These are phyloP conservation scores for Rhinogobius similis DNA, from an alignment of 2,113 vertebrate species.

Conservation along the genomic window DNA sequence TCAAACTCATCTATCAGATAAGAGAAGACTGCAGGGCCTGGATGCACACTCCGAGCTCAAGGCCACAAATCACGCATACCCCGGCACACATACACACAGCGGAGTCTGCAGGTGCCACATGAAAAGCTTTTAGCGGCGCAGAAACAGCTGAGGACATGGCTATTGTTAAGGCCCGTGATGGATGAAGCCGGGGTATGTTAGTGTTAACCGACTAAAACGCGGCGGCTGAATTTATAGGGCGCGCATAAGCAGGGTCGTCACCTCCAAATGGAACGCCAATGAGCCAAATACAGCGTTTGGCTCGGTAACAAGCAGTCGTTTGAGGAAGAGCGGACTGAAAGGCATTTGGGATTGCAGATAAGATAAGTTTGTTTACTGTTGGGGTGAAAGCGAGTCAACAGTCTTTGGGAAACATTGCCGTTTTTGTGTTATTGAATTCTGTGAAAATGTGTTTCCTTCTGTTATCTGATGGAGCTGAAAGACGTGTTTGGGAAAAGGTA, in stretches of 20 bases:
- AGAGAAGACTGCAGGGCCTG: constrained; percentile 48
- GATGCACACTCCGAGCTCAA: constrained; percentile 20
- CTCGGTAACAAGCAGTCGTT: constrained; percentile 88
- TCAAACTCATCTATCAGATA: constrained; percentile 81
- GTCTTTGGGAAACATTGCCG: neutral
- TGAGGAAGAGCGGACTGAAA: constrained; percentile 50
- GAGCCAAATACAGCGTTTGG: constrained; percentile 84
- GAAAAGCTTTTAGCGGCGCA: constrained; percentile 83
- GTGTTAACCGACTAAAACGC: constrained; percentile 82
- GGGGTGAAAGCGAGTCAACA: neutral
- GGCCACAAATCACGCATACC: constrained; percentile 14
- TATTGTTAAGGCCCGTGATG: constrained; percentile 84
- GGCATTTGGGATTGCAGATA: neutral
- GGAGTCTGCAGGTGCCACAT: constrained; percentile 75
- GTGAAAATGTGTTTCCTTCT: neutral
- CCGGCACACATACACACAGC: neutral
- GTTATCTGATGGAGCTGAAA: neutral
- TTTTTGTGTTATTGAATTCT: neutral
- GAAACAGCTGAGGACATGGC: constrained; percentile 74
- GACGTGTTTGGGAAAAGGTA: neutral
- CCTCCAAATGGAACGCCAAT: constrained; percentile 87
- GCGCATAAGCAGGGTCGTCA: constrained; percentile 85
- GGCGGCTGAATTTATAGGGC: constrained; percentile 86
- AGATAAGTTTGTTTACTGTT: neutral
- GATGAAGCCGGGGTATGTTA: constrained; percentile 86